A percentile compares a stretch with the other conserved stretches of the same genome.
These are phyloP conservation scores for Antheraea pernyi DNA, from an alignment of 1,140 invertebrate species.

Conservation along the genomic window DNA sequence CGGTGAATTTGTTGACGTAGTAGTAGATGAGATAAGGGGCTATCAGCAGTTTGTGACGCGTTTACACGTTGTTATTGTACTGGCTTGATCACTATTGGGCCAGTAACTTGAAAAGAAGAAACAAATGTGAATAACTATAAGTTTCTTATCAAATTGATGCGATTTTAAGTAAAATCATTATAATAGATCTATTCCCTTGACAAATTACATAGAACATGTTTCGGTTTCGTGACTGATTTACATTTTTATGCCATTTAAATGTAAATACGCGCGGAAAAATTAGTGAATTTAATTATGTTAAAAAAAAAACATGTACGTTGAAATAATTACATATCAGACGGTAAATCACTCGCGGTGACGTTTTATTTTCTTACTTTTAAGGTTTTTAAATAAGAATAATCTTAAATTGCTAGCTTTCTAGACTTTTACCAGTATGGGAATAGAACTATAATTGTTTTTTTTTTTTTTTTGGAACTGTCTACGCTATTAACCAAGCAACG, in stretches of 20 bases:
- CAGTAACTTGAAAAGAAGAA: not conserved
- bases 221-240: not conserved
- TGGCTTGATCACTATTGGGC: conserved; percentile 22
- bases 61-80: conserved; percentile 48
- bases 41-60: conserved; percentile 62
- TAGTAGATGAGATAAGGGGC: conserved; percentile 76
- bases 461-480: no score
- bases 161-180: no score
- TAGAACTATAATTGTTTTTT: no score
- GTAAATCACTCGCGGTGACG: no score
- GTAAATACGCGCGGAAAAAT: not conserved
- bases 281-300: not conserved
- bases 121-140: not conserved
- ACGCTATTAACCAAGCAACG: no score
- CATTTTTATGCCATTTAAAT: not conserved
- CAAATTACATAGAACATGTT: not conserved
- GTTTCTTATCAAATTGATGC: not conserved
- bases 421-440: no score
- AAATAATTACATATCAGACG: no score
- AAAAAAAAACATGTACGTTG: not conserved
- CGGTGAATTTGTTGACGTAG: conserved; percentile 68
- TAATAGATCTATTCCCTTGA: no score
- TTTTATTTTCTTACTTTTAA: no score
- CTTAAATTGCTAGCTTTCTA: no score
- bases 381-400: no score